Evolutionary conservation across 2,113 vertebrate genomes (phyloP), one percentile per base, ranked within the genome.

Genomic region (Danionella cerebrum): DNA sequence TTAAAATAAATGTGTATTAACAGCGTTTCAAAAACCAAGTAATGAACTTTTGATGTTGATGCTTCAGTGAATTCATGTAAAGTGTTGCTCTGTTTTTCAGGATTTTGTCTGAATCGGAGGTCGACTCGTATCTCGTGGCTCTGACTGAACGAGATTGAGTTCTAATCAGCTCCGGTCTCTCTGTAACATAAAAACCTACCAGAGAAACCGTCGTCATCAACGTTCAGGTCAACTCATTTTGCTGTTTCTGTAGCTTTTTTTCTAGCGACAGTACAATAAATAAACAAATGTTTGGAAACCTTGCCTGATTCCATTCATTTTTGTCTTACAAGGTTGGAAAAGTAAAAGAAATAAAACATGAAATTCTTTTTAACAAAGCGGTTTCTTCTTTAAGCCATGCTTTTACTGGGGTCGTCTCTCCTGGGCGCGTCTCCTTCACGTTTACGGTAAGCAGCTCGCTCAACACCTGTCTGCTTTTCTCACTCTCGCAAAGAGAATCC

Each of bases 81-180:
- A n/a, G 6, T 35, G n/a, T 63, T 21, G 42, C 22, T 31, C 1
- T 44, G n/a, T 45, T 27, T 81, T 85, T 71, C 80, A 94, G 92
- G 82, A 90, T 94, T 78, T 89, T 93, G 74, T 86, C 91, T 72
- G 91, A 94, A 87, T 80, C 91, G 19, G 91, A 94, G 81, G 91
- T 93, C 69, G 91, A 94, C 39, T 72, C 82, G 67, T 91, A 93
- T 70, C 91, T 94, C 69, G 88, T 93, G 79, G 86, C 92, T 78
- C 84, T 94, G 82, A 91, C 91, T 70, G 92, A 94, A 78, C 89
- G 90, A 79, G 91, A 93, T 79, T 93, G 88, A 84, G 78, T 22
- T 21, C 12, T 12, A 5, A 25, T 7, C 3, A 25, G 62, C 38
- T n/a, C n/a, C n/a, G 25, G 14, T 38, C 10, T 54, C 50, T 58